Evolutionary conservation across 2,113 vertebrate genomes (phyloP).

Genomic region (Cardinalis cardinalis): DNA sequence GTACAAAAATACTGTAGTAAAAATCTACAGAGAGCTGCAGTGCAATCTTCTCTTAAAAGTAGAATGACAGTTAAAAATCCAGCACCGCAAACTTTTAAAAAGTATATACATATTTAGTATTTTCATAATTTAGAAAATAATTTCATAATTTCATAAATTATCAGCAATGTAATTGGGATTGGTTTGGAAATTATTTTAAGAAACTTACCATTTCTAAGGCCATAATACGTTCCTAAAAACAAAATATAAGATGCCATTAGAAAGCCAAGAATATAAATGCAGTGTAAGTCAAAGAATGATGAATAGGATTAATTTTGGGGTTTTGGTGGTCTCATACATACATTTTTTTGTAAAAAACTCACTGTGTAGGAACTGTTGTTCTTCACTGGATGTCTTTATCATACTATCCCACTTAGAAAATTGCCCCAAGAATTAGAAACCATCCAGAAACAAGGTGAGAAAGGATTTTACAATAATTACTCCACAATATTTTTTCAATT

Average conservation of each 20-base stretch:
- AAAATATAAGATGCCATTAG: constrained; percentile 61
- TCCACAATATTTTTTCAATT: not conserved
- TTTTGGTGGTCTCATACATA: not conserved
- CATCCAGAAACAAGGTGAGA: not conserved
- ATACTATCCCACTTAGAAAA: not conserved
- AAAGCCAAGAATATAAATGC: constrained; percentile 15
- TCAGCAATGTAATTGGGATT: not conserved
- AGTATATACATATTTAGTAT: not conserved
- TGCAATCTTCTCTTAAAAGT: not conserved
- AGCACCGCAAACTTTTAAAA: not conserved
- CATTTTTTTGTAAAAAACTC: not conserved
- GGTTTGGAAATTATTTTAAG: constrained; percentile 20
- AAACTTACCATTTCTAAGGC: constrained; percentile 77
- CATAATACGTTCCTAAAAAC: constrained; percentile 74
- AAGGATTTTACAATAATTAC: not conserved
- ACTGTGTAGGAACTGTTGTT: not conserved
- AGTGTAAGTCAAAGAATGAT: not conserved
- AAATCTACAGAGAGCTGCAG: not conserved
- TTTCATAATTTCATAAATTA: too few species aligned
- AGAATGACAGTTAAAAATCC: not conserved
- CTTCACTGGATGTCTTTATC: not conserved
- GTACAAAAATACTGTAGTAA: not conserved
- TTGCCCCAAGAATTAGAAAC: not conserved
- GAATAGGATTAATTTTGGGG: fast-evolving
- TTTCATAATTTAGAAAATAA: not conserved